A percentile compares a stretch with the other conserved stretches of the same genome.
phyloP scores from a whole-genome alignment of 1,140 invertebrate species.

The Idris sp. region DNA sequence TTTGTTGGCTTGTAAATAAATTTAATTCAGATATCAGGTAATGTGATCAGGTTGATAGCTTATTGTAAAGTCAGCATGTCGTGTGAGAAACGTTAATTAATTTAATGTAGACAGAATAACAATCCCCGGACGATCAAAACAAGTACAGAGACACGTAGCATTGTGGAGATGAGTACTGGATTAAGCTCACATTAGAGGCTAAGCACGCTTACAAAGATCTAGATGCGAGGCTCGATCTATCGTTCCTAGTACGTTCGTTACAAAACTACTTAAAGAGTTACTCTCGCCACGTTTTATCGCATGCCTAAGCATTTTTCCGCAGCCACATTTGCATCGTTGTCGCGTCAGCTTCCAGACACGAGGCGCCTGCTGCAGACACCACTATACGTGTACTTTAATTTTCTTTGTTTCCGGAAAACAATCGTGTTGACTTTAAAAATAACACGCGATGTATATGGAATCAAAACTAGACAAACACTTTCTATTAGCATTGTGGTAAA shows the following conservation, averaged over 20 bases:
- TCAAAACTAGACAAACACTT: slow-evolving; percentile 21
- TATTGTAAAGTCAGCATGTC: too few species aligned
- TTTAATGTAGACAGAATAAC: slow-evolving; percentile 36
- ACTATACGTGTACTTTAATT: slow-evolving; percentile 41
- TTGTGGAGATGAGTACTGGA: slow-evolving; percentile 62
- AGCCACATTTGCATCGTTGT: slow-evolving; percentile 62
- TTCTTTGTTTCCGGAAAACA: slow-evolving; percentile 60
- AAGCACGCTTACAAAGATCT: slow-evolving; percentile 70
- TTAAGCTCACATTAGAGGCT: slow-evolving; percentile 63
- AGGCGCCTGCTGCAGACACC: slow-evolving; percentile 56
- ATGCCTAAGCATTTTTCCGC: slow-evolving; percentile 63
- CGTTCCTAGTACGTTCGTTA: slow-evolving; percentile 67
- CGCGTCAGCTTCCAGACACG: slow-evolving; percentile 56
- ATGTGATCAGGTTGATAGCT: too few species aligned
- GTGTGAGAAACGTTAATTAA: slow-evolving; percentile 54
- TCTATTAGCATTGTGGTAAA: not conserved
- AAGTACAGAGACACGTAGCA: slow-evolving; percentile 55
- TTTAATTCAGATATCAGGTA: too few species aligned
- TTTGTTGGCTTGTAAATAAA: too few species aligned
- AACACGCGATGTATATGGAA: slow-evolving; percentile 40
- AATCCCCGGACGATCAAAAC: slow-evolving; percentile 54
- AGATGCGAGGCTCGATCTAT: slow-evolving; percentile 68
- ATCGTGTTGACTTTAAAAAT: slow-evolving; percentile 49
- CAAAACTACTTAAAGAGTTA: slow-evolving; percentile 69
- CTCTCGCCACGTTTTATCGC: slow-evolving; percentile 60